Conservation (phyloP, 1,140 invertebrate genomes). For the Philopotamus ludificatus region DNA sequence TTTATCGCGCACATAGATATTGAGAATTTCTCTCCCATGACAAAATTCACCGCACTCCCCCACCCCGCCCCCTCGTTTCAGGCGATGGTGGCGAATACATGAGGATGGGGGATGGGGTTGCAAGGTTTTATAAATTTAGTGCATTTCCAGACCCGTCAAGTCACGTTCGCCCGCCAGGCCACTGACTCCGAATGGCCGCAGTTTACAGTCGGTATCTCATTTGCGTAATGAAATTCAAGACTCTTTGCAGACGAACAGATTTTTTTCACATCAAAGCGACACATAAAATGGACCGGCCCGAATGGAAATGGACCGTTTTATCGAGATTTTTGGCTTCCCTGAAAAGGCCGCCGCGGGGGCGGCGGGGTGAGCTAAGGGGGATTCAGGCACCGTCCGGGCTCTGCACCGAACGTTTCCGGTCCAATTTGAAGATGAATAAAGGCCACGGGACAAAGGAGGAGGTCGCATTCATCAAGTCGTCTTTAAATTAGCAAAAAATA, state of each 20-base stretch:
- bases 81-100: not conserved
- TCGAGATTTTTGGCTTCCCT: not conserved
- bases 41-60: too few relatives aligned
- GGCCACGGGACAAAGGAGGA: too few relatives aligned
- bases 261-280: constrained; percentile 7
- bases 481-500: too few relatives aligned
- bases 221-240: constrained; percentile 30
- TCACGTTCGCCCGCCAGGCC: not conserved
- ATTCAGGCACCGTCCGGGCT: too few relatives aligned
- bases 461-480: too few relatives aligned
- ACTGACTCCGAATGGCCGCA: constrained; percentile 11
- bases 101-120: not conserved
- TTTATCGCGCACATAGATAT: too few relatives aligned
- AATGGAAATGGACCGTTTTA: not conserved
- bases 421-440: too few relatives aligned
- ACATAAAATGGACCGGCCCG: not conserved
- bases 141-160: not conserved
- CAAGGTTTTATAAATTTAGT: not conserved
- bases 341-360: too few relatives aligned
- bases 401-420: too few relatives aligned
- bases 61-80: not conserved
- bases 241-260: constrained; percentile 12
- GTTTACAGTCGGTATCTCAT: constrained; percentile 19
- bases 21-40: too few relatives aligned
- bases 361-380: too few relatives aligned